Evolutionary conservation across 2,888 invertebrate species (phyloP), one percentile per base, ranked within the genome.

Genomic region (Argyra leucocephala): DNA sequence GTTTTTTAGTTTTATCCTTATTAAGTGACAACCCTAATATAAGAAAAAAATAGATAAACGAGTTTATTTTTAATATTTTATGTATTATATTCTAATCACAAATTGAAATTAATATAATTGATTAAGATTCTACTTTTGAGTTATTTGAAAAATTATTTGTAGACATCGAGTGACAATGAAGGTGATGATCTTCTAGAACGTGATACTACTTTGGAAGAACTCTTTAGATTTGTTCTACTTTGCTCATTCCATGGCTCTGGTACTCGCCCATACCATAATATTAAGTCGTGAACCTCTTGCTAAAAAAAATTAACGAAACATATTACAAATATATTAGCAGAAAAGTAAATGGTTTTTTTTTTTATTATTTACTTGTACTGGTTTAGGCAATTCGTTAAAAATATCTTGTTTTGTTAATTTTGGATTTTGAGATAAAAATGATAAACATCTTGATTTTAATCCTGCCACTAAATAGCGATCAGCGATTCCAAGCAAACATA

Each of bases 401-500:
- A 77, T 75, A 66, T 76, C 76, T 58, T 70, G 70, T 69, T 76
- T 76, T 59, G 76, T 76, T 24, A 77, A 67, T 64, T 73, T 72
- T 15, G 75, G 69, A 69, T 77, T 74, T 66, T 77, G 77, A 63
- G 76, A 76, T 64, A 78, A 70, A 70, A 76, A 77, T 62, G 76
- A 74, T 63, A 78, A 70, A 67, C 77, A 77, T 69, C 74, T 77
- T 61, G 76, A 73, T 69, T 76, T 77, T 22, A 78, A 67, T 1
- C 71, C 73, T 7, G 72, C 72, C 21, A 86, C 86, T 75, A 84
- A 84, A 73, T 85, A 86, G 70, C 86, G 86, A 76, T 88, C 87
- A 3, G 86, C 86, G 73, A 88, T 82, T 69, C 84, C 84, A 62
- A 87, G 78, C 63, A 87, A 82, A 74, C 85, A 87, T 62, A 87